Conservation (phyloP, 2,113 vertebrate genomes). For the Myanophis thanlyinensis region DNA sequence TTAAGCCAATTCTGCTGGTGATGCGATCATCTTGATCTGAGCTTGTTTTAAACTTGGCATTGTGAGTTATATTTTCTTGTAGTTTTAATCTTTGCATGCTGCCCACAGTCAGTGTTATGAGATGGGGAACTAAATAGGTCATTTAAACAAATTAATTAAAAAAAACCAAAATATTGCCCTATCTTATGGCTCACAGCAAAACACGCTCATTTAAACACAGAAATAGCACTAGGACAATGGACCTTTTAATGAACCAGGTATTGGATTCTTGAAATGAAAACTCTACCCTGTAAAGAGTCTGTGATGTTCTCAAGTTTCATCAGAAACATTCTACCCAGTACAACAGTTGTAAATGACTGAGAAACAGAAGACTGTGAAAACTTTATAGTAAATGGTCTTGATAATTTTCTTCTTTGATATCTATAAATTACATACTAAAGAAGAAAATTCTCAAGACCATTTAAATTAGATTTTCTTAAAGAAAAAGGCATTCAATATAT, state of each 20-base stretch:
- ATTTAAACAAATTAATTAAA: background rate
- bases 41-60: background rate
- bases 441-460: background rate
- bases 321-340: background rate
- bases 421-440: background rate
- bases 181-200: background rate
- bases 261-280: constrained; percentile 36
- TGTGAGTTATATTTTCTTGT: background rate
- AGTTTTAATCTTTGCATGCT: background rate
- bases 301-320: constrained; percentile 1
- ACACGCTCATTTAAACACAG: background rate
- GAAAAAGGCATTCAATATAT: background rate
- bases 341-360: background rate
- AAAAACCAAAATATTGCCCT: background rate
- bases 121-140: background rate
- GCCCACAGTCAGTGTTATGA: background rate
- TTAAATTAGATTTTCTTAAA: background rate
- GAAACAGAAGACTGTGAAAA: background rate
- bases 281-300: background rate
- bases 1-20: background rate
- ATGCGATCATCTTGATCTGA: background rate
- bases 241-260: constrained; percentile 35
- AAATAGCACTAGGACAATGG: background rate
- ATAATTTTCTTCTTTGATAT: fast-evolving
- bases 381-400: fast-evolving